Conservation (phyloP, 2,888 invertebrate genomes). For the Tenthredo distinguenda region DNA sequence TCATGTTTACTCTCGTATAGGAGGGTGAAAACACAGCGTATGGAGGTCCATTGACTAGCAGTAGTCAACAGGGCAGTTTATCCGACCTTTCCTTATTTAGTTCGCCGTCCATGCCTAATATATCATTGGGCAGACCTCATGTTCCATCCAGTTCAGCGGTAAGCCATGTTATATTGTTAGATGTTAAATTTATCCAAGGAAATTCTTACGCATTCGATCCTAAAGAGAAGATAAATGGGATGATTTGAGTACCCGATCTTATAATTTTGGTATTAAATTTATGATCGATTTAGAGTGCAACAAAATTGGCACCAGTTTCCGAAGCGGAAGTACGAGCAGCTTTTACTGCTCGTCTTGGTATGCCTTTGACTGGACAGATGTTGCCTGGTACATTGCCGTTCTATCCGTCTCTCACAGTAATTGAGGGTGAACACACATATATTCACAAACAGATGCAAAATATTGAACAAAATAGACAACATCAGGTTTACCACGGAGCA, state of each 20-base stretch:
- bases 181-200: neutral
- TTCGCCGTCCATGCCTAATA: conserved; percentile 98
- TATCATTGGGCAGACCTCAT: conserved; percentile 93
- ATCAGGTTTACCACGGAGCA: conserved; percentile 76
- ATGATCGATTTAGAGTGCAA: conserved; percentile 75
- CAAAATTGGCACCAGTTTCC: conserved; percentile 82
- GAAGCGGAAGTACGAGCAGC: conserved; percentile 90
- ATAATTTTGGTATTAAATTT: neutral
- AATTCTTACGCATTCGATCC: neutral
- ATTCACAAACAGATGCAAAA: conserved; percentile 81
- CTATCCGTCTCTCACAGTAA: conserved; percentile 84
- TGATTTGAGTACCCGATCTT: neutral
- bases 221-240: neutral
- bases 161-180: conserved; percentile 53
- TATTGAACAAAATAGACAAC: conserved; percentile 78
- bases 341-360: conserved; percentile 84
- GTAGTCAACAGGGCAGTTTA: conserved; percentile 84
- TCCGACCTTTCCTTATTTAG: conserved; percentile 91
- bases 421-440: conserved; percentile 77
- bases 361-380: conserved; percentile 84
- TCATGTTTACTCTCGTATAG: conserved; percentile 69
- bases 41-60: conserved; percentile 80
- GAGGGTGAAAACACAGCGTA: conserved; percentile 88
- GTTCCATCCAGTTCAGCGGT: conserved; percentile 78
- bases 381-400: conserved; percentile 85